These are phyloP conservation scores for Lacerta viridis DNA, from an alignment of 2,797 vertebrate genomes.

Conservation along the genomic window DNA sequence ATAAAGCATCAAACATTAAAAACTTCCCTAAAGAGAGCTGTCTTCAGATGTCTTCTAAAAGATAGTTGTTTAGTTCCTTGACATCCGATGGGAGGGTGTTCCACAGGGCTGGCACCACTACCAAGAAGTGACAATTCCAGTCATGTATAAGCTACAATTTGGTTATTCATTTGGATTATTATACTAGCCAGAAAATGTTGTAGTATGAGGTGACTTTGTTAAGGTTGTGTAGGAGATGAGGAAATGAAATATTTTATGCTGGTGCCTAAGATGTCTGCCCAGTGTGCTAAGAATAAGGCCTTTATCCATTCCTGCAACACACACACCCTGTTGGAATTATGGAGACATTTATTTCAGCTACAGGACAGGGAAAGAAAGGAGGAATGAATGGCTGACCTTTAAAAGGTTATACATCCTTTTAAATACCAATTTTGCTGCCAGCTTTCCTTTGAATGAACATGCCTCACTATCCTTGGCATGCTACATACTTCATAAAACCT, in stretches of 20 bases:
- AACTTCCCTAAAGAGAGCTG: too few relatives aligned
- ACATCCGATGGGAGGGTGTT: too few relatives aligned
- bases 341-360: constrained; percentile 62
- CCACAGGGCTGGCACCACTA: too few relatives aligned
- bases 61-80: too few relatives aligned
- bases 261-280: constrained; percentile 6
- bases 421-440: constrained; percentile 64
- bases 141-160: too few relatives aligned
- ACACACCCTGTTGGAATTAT: constrained; percentile 44
- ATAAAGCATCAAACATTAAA: too few relatives aligned
- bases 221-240: neutral
- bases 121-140: too few relatives aligned
- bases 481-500: constrained; percentile 32
- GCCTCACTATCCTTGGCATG: constrained; percentile 42
- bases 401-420: constrained; percentile 67
- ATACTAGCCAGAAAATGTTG: too few relatives aligned
- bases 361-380: constrained; percentile 38
- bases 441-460: constrained; percentile 56
- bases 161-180: too few relatives aligned
- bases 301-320: constrained; percentile 23
- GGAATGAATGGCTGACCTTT: constrained; percentile 69
- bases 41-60: too few relatives aligned
- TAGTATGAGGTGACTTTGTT: neutral
- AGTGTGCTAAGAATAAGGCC: neutral
- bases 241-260: neutral